Base-by-base conservation (phyloP, 2,888 invertebrate species). In the Auanema freiburgensis region DNA sequence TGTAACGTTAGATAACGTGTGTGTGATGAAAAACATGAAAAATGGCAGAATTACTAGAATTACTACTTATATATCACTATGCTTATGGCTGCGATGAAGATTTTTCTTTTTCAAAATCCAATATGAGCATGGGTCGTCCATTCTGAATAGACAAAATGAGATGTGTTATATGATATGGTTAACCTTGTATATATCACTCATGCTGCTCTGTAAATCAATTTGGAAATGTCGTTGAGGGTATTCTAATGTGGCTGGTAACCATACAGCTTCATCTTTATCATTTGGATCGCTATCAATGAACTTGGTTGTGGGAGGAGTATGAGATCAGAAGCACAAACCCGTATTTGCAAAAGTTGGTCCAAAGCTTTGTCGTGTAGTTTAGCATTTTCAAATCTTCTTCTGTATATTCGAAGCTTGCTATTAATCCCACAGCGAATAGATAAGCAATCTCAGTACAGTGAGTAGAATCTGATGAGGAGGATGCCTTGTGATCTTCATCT, bases 371-470 rank as follows among this genome's bases (percentile, higher is more conserved):
- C 55, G 41, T 54, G 8, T 33, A 11, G 16, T 60, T 54, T n/a
- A 60, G 25, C 18, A 60, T 44, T 54, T 60, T 53, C 23, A 54
- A 12, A 54, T 60, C 60, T 8, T 40, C 21, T 16, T 60, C 60
- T 14, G 49, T 51, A 49, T 50, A 60, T 18, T 41, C 46, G 8
- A 33, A 33, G 8, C 33, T 33, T 3, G 33, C 3, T 33, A 33
- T 33, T 33, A 33, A 33, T 3, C 33, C 33, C 3, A 33, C 33
- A 18, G 77, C 78, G 25, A 80, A 65, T 10, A 80, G 65, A 52
- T 77, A 80, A 50, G 76, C 71, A 57, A 80, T 65, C 41, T 80
- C 80, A 50, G 70, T 69, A 51, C 79, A 79, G 55, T 80, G 80
- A 8, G 79, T 79, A 10, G 79, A 74, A 4, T 72, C 78, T 77